Base-by-base conservation (phyloP, 2,113 vertebrate species). In the Hippolais icterina region DNA sequence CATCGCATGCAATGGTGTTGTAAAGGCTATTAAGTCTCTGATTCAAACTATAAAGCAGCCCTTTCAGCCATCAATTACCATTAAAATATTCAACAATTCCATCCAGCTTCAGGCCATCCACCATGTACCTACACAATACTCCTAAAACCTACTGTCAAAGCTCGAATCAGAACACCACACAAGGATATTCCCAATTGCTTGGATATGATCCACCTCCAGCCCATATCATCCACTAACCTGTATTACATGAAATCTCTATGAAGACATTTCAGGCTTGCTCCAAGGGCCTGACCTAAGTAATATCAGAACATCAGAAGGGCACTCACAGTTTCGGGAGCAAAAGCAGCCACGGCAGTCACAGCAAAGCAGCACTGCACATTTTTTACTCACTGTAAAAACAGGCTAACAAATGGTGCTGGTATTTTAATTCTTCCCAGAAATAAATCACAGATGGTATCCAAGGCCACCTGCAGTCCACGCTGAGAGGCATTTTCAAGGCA, bases 381-480 rank as follows among this genome's bases (percentile, higher is more conserved):
- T 96, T 69, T 87, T 44, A 87, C 65, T 93, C 50, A 8, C 85
- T 92, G 77, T 95, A 93, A 96, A 96, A 97, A 89, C 78, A 93
- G 86, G 78, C 89, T 91, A 95, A 95, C 86, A 95, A 97, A 97
- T 90, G 92, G 93, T 82, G 92, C 80, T 90, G 91, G 93, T 95
- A 96, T 93, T 97, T 94, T 96, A 96, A 97, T 96, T 97, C 93
- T 96, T 93, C 85, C 90, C 92, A 96, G 96, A 97, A 97, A 97
- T 95, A 96, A 95, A 96, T 86, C 93, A 95, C 96, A 96, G 96
- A 97, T 96, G 97, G 96, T 96, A 95, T 93, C 78, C 95, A 94
- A 90, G 96, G 91, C 96, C 96, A 96, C 96, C 96, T 96, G 91
- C 92, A 90, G 93, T 95, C 89, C 78, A 91, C 0, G 5, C 91